Evolutionary conservation across 1,140 invertebrate genomes (phyloP), one percentile per base, ranked within the genome.

Genomic region (Pogonus chalceus): DNA sequence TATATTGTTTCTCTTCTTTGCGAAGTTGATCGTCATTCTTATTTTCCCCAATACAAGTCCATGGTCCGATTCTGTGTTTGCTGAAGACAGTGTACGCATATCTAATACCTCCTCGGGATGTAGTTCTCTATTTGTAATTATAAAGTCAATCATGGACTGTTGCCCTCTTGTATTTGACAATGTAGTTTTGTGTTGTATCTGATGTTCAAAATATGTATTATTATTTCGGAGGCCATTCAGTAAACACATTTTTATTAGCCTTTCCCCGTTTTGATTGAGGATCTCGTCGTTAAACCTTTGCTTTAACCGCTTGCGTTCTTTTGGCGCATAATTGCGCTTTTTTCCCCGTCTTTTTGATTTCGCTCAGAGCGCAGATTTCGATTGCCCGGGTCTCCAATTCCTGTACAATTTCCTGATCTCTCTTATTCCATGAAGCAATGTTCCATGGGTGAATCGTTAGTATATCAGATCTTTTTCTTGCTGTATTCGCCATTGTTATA

Each of bases 361-460:
- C 46, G 20, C 39, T 31, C 35, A 56, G 23, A 21, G 35, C 51
- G 47, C 55, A 56, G 18, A 53, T 56, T 1, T 56, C 55, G 16
- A 56, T 56, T 24, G 46, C 53, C 20, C 53, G 50, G 14, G 46
- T 56, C 24, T 46, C 49, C 14, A 53, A 10, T 23, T 53, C 55
- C 50, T 47, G 20, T 12, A 56, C 16, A 31, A 56, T 47, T 43
- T 56, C 55, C 22, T 56, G 55, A 35, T 53, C 55, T 43, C 39
- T 53, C 12, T 22, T 37, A 23, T 53, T 53, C 55, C 50, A 52
- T 47, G 50, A 39, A 21, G 24, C 53, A 21, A 56, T 24, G 46
- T 56, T 52, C 55, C 55, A 56, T n/a, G n/a, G n/a, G n/a, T n/a
- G n/a, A n/a, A n/a, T n/a, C n/a, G n/a, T n/a, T n/a, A n/a, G n/a